phyloP scores from a whole-genome alignment of 2,113 vertebrate species.

The Megaceryle torquata region DNA sequence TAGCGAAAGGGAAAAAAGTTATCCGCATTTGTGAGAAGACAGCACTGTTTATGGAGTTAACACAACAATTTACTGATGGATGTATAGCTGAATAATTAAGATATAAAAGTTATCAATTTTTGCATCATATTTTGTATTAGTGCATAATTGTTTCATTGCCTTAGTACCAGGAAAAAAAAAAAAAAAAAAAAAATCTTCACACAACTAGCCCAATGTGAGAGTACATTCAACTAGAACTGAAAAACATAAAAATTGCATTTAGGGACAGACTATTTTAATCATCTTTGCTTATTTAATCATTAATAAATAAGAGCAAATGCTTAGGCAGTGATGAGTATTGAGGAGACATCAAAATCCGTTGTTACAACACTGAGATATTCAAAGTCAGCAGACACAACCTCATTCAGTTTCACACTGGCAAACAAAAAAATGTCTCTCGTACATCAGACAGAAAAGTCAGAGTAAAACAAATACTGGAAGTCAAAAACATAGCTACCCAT shows the following conservation, averaged over 20 bases:
- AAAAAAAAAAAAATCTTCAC: background rate
- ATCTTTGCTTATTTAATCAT: background rate
- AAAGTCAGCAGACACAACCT: background rate
- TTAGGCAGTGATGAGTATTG: background rate
- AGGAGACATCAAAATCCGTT: background rate
- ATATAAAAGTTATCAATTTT: background rate
- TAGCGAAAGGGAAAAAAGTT: background rate
- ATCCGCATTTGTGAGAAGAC: background rate
- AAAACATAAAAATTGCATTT: background rate
- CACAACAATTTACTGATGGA: background rate
- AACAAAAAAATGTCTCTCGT: background rate
- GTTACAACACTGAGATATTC: background rate
- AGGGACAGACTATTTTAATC: background rate
- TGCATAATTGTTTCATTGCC: background rate
- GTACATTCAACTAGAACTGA: background rate
- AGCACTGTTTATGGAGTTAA: background rate
- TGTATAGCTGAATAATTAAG: background rate
- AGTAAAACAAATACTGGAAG: background rate
- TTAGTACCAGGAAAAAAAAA: background rate
- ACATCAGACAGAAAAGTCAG: background rate
- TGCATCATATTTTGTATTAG: background rate
- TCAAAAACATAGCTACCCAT: background rate
- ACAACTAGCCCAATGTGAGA: background rate
- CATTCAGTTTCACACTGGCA: background rate
- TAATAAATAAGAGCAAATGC: background rate